Percentiles rank a stretch among this genome's conserved stretches.
Conservation (phyloP, 2,113 vertebrate species). For the Hyaena hyaena region DNA sequence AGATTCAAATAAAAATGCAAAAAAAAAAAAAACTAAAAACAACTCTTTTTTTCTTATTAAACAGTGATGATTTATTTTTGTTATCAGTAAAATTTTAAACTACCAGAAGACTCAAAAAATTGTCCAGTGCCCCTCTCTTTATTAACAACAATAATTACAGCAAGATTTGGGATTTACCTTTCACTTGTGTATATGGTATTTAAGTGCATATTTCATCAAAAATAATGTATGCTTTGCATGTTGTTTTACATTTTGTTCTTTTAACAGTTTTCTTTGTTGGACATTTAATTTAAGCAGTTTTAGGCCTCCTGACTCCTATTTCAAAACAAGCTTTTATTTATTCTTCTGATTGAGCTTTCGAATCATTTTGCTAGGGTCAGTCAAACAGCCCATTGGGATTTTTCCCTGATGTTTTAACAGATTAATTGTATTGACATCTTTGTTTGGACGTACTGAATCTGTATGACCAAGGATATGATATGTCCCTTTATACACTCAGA, state of each 20-base stretch:
- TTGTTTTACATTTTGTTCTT: constrained; percentile 9
- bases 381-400: not conserved
- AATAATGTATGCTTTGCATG: not conserved
- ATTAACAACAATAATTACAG: not conserved
- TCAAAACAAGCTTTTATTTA: constrained; percentile 24
- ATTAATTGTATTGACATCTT: not conserved
- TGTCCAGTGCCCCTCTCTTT: not conserved
- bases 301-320: not conserved
- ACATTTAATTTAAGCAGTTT: constrained; percentile 4
- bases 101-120: not conserved
- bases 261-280: not conserved
- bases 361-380: not conserved
- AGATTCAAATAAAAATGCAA: not conserved
- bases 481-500: not conserved
- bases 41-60: not conserved
- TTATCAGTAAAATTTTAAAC: constrained; percentile 31
- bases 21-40: constrained; percentile 31
- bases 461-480: not conserved
- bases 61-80: not conserved
- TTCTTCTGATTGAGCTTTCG: not conserved
- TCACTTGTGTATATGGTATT: not conserved
- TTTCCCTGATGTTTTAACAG: not conserved
- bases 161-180: constrained; percentile 26
- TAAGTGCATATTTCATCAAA: not conserved
- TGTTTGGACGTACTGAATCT: not conserved